A percentile compares a stretch with the other conserved stretches of the same genome.
Conservation (phyloP, 2,797 vertebrate species). For the Sebastes elongatus region DNA sequence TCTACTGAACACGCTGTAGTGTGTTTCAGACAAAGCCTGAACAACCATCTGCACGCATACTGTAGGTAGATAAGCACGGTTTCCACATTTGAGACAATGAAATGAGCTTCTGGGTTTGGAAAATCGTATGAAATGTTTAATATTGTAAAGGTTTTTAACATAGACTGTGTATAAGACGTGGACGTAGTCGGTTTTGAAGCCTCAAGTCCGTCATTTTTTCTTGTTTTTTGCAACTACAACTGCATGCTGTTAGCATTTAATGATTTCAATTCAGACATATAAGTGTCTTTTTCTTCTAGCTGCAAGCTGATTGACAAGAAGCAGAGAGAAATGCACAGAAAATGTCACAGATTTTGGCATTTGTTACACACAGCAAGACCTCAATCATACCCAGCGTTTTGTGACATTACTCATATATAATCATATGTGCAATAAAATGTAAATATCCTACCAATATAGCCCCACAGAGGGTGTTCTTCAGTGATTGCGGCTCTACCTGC, state of each 20-base stretch:
- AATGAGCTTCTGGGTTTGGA: background rate
- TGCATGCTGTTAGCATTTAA: background rate
- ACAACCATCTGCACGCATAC: background rate
- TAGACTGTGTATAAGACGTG: background rate
- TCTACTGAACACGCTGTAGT: background rate
- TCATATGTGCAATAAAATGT: background rate
- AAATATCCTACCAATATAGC: background rate
- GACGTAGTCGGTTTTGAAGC: background rate
- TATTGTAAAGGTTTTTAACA: background rate
- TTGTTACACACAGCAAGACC: background rate
- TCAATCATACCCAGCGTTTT: background rate
- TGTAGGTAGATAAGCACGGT: background rate
- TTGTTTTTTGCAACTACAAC: background rate
- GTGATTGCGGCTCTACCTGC: background rate
- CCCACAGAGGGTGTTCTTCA: background rate
- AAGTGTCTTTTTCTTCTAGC: background rate
- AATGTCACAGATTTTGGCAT: background rate
- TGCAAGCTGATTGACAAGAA: background rate
- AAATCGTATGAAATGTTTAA: background rate
- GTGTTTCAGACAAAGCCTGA: background rate
- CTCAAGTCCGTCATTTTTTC: background rate
- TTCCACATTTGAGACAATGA: background rate
- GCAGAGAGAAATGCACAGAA: background rate
- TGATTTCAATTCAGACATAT: background rate
- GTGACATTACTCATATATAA: background rate